These are phyloP conservation scores for Hirundichthys speculiger DNA, from an alignment of 2,113 vertebrate species.

Conservation along the genomic window DNA sequence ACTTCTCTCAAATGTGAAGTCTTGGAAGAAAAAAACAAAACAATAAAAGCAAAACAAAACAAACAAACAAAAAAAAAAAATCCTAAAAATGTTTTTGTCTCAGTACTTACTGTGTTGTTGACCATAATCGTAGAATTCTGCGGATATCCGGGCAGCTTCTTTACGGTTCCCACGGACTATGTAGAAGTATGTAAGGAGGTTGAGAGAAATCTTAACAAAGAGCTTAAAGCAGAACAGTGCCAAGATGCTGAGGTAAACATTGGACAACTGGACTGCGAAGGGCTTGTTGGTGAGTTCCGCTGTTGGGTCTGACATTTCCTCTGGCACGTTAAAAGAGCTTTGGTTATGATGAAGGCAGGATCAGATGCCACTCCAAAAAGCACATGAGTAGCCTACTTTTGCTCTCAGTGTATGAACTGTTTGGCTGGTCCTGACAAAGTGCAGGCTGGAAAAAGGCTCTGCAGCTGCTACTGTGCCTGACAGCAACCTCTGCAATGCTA, in stretches of 20 bases:
- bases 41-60: not conserved
- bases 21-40: not conserved
- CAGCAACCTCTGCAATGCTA: conserved; percentile 44
- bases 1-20: not conserved
- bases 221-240: conserved; percentile 98
- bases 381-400: conserved; percentile 69
- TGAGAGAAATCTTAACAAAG: conserved; percentile 96
- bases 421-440: conserved; percentile 54
- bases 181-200: conserved; percentile 95
- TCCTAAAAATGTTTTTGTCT: not conserved
- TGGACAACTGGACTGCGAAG: conserved; percentile 90
- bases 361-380: conserved; percentile 78
- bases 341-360: conserved; percentile 76
- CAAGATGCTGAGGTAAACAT: conserved; percentile 97
- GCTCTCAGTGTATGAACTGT: conserved; percentile 38
- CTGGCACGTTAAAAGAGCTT: conserved; percentile 42
- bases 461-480: conserved; percentile 72
- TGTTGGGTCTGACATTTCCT: conserved; percentile 69
- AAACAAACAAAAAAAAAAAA: not conserved
- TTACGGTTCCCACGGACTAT: conserved; percentile 95
- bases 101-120: conserved; percentile 88
- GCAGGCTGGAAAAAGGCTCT: conserved; percentile 51
- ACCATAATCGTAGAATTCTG: conserved; percentile 92
- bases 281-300: conserved; percentile 78
- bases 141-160: conserved; percentile 94